phyloP scores from a whole-genome alignment of 92 coral and sea anemone species.

The Porites rus region DNA sequence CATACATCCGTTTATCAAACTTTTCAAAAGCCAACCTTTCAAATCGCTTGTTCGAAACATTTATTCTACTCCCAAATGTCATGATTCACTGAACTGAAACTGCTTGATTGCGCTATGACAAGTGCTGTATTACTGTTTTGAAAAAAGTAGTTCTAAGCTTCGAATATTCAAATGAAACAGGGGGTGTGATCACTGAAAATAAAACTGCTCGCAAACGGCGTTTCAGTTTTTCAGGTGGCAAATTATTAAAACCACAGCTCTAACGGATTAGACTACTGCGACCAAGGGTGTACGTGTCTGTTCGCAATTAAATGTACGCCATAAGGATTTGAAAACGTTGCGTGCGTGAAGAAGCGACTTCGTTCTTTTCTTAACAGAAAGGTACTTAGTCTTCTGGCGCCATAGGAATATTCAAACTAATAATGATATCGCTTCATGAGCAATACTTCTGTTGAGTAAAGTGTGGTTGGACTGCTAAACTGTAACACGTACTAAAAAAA shows the following conservation, averaged over 20 bases:
- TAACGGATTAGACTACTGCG: background rate
- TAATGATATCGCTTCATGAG: background rate
- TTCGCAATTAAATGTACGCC: background rate
- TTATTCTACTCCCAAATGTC: too few species aligned
- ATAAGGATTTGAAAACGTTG: background rate
- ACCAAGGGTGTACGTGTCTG: background rate
- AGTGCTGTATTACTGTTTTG: background rate
- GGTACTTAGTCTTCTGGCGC: constrained; percentile 9
- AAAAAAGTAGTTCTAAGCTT: background rate
- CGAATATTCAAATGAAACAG: background rate
- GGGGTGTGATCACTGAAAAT: background rate
- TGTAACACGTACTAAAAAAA: background rate
- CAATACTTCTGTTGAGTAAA: background rate
- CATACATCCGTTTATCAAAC: background rate
- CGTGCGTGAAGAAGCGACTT: background rate
- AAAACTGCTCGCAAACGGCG: background rate
- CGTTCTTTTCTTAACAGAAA: background rate
- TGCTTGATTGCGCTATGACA: background rate
- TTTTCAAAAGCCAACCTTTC: background rate
- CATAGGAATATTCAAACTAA: background rate
- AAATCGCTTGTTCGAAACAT: too few species aligned
- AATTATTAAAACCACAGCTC: background rate
- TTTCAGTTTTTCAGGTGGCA: background rate
- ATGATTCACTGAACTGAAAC: too few species aligned
- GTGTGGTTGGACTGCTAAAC: background rate